A percentile compares a stretch with the other conserved stretches of the same genome.
phyloP scores from a whole-genome alignment of 2,888 invertebrate species.

The Alviniconcha strummeri region DNA sequence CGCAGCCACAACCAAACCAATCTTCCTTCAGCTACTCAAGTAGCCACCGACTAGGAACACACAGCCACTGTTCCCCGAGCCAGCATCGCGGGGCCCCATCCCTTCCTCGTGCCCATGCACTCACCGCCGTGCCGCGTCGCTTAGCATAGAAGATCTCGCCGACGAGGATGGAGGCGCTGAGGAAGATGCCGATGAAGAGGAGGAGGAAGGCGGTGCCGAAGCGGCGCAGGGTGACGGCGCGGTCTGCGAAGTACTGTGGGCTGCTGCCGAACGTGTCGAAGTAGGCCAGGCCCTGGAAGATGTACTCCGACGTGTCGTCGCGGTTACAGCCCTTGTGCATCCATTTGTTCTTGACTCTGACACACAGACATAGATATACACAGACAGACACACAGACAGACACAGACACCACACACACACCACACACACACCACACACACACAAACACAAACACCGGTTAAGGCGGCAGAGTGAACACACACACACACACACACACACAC shows the following conservation, averaged over 20 bases:
- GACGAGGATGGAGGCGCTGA: constrained; percentile 27
- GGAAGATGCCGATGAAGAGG: constrained; percentile 28
- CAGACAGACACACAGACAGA: background rate
- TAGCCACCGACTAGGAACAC: background rate
- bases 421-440: background rate
- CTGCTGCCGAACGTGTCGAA: constrained; percentile 39
- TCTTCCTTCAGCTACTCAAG: background rate
- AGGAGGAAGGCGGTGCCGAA: constrained; percentile 39
- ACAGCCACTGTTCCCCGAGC: background rate
- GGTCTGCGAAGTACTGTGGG: constrained; percentile 33
- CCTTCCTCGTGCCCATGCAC: background rate
- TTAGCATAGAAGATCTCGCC: constrained; percentile 35
- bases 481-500: background rate
- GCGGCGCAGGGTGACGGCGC: constrained; percentile 35
- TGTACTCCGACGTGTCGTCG: constrained; percentile 27
- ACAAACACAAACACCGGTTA: no score
- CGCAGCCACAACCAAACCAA: background rate
- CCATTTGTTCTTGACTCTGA: constrained; percentile 39
- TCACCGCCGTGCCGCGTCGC: constrained; percentile 37
- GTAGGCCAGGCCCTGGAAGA: constrained; percentile 39
- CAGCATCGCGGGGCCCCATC: background rate
- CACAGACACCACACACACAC: background rate
- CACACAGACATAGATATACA: background rate
- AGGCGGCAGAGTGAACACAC: no score
- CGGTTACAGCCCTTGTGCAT: constrained; percentile 32